A percentile compares a stretch with the other conserved stretches of the same genome.
phyloP scores from a whole-genome alignment of 2,888 invertebrate species.

The Hirtodrosophila alboralis region DNA sequence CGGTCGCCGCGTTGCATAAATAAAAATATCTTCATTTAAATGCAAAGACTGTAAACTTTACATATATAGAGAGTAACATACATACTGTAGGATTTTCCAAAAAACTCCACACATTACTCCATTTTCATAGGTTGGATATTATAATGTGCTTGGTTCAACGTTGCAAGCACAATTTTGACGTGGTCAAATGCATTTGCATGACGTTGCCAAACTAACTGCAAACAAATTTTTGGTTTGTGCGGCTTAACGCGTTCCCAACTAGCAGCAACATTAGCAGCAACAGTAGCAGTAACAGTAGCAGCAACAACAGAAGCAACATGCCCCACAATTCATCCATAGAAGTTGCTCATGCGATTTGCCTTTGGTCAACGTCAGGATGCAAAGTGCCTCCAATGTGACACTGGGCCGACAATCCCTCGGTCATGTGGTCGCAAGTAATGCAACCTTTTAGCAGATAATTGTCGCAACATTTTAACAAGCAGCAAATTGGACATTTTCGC shows the following conservation, averaged over 20 bases:
- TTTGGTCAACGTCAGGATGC: slow-evolving; percentile 16
- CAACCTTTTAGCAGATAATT: slow-evolving; percentile 1
- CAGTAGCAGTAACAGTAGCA: not conserved
- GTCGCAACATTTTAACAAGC: no score
- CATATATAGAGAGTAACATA: no score
- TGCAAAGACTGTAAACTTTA: slow-evolving; percentile 60
- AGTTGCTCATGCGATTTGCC: slow-evolving; percentile 30
- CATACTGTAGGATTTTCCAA: no score
- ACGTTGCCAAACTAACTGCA: slow-evolving; percentile 58
- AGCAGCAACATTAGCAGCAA: not conserved
- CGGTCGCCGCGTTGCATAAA: slow-evolving; percentile 49
- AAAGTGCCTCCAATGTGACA: slow-evolving; percentile 25
- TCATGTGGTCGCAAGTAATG: slow-evolving; percentile 16
- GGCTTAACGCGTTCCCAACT: slow-evolving; percentile 40
- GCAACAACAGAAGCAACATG: no score
- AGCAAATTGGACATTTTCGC: no score
- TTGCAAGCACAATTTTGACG: slow-evolving; percentile 50
- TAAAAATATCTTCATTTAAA: slow-evolving; percentile 66
- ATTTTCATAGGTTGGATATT: not conserved
- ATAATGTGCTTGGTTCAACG: slow-evolving; percentile 34
- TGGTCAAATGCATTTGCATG: slow-evolving; percentile 70
- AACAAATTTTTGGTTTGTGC: slow-evolving; percentile 63
- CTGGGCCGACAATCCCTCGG: slow-evolving; percentile 33
- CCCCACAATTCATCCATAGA: not conserved
- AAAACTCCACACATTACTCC: no score